Conservation (phyloP, 2,113 vertebrate genomes). For the Diadophis punctatus region DNA sequence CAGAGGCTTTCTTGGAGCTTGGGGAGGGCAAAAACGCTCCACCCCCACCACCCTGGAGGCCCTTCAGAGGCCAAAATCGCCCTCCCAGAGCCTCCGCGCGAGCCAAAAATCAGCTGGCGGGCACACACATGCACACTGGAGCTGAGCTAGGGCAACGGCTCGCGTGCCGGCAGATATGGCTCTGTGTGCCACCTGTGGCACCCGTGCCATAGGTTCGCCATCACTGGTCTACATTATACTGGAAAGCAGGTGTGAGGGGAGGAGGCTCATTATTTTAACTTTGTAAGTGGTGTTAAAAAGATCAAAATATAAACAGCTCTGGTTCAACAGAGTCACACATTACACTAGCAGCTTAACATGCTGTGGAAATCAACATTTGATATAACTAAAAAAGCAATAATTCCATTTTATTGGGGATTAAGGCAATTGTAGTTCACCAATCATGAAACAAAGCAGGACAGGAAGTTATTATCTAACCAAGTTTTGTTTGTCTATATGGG, state of each 20-base stretch:
- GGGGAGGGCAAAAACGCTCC: too few relatives aligned
- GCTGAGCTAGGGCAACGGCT: too few relatives aligned
- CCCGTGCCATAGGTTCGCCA: too few relatives aligned
- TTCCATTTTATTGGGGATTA: not conserved
- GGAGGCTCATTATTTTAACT: not conserved
- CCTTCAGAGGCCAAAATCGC: too few relatives aligned
- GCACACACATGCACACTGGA: too few relatives aligned
- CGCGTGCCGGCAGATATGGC: too few relatives aligned
- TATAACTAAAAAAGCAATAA: not conserved
- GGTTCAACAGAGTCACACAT: not conserved
- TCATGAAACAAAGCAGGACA: not conserved
- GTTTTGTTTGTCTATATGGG: not conserved
- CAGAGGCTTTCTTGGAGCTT: too few relatives aligned
- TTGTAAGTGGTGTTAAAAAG: not conserved
- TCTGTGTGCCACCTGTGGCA: too few relatives aligned
- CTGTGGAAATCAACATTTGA: not conserved
- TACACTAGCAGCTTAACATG: not conserved
- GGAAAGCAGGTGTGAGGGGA: not conserved
- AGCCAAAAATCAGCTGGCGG: too few relatives aligned
- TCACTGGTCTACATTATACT: too few relatives aligned
- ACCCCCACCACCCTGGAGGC: too few relatives aligned
- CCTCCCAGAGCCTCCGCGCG: too few relatives aligned
- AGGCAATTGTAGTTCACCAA: not conserved
- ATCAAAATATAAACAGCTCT: not conserved
- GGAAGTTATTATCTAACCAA: not conserved